Evolutionary conservation across 2,797 vertebrate genomes (phyloP).

Genomic region (Psittacula derbiana): DNA sequence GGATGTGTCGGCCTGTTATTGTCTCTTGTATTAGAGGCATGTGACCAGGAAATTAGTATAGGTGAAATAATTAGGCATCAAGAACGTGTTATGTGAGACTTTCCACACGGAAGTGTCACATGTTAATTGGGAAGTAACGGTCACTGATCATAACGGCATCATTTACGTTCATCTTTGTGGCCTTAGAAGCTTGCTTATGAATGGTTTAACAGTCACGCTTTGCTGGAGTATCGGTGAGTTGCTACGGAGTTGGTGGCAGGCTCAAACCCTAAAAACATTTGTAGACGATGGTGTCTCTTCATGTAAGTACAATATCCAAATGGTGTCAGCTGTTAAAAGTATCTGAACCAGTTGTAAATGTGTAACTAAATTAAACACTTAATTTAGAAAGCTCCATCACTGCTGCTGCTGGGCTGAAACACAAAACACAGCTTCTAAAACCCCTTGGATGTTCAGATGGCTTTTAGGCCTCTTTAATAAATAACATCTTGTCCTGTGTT

Average conservation of each 20-base stretch:
- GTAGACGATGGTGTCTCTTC: background rate
- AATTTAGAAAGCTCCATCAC: background rate
- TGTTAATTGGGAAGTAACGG: background rate
- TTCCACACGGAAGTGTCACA: background rate
- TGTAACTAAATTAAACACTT: background rate
- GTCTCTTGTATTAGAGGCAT: background rate
- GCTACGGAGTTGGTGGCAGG: background rate
- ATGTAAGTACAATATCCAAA: background rate
- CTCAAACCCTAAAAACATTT: background rate
- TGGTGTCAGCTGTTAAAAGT: background rate
- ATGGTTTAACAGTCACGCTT: background rate
- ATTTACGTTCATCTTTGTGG: background rate
- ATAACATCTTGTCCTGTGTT: background rate
- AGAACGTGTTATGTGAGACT: background rate
- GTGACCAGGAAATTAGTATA: background rate
- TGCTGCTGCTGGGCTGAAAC: background rate
- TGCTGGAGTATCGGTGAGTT: background rate
- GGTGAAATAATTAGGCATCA: conserved; percentile 4
- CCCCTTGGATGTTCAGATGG: background rate
- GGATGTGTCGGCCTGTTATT: background rate
- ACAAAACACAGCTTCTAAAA: background rate
- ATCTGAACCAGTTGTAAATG: background rate
- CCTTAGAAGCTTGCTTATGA: background rate
- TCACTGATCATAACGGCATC: background rate
- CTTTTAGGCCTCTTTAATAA: background rate